Base-by-base conservation (phyloP, 2,888 invertebrate genomes). In the Phaedon cochleariae region DNA sequence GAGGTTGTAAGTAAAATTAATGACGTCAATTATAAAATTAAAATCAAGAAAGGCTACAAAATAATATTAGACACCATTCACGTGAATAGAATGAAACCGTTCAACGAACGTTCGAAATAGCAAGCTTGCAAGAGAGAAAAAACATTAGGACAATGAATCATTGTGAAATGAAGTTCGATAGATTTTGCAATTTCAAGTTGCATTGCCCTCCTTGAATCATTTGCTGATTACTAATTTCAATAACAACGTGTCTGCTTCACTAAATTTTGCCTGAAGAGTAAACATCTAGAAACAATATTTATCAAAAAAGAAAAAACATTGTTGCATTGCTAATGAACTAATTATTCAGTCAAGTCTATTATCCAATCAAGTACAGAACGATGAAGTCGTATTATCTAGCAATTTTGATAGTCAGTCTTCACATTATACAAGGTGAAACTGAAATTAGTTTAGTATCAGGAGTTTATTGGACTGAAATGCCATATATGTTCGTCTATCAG, bases 371-470 rank as follows among this genome's bases (percentile, higher is more conserved):
- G 26, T 5, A n/a, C n/a, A n/a, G n/a, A n/a, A 34, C 31, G 2
- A 34, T 34, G 31, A 7, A 10, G 1, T 34, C 31, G 31, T 34
- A 5, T 34, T 34, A 34, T 34, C 9, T 34, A 34, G 9, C 9
- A 34, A 34, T 34, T 5, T 34, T 10, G 9, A 2, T 34, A 34
- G 9, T 34, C 31, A 10, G 10, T 34, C 31, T 34, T 10, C 6
- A 34, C 31, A 34, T 10, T 34, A 34, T 34, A 34, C 31, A 34
- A 7, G 9, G 31, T 34, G 10, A 34, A 34, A 10, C 51, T 18
- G 51, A 26, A 52, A 52, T 52, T 29, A 52, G 51, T 52, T 29
- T 52, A 52, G 51, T 26, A 26, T 52, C 51, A 12, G 51, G 51
- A 12, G 26, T 52, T 7, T 26, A 52, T 52, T 52, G 51, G 29